Evolutionary conservation across 2,888 invertebrate genomes (phyloP).

Genomic region (Drosophila maculinotata): DNA sequence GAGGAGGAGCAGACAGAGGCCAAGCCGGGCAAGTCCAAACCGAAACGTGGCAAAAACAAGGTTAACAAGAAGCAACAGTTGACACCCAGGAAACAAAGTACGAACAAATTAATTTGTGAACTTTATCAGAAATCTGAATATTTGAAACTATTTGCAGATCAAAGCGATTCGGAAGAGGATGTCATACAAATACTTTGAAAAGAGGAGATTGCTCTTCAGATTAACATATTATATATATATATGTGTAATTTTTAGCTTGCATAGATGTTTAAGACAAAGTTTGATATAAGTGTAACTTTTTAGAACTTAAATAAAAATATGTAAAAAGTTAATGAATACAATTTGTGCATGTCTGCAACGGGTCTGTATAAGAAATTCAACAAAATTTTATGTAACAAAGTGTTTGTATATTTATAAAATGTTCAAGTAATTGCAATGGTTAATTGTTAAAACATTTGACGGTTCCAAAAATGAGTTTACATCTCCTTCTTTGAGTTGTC

Average conservation of each 20-base stretch:
- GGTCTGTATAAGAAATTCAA: too few species aligned
- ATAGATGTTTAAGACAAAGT: constrained; percentile 14
- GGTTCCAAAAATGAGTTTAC: constrained; percentile 30
- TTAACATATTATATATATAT: neutral
- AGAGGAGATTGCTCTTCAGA: too few species aligned
- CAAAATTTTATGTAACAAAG: too few species aligned
- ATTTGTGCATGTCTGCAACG: too few species aligned
- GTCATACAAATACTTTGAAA: constrained; percentile 36
- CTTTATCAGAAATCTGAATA: constrained; percentile 1
- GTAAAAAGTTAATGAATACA: neutral
- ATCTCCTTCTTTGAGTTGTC: neutral
- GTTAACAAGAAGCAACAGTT: constrained; percentile 38
- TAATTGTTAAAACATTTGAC: constrained; percentile 22
- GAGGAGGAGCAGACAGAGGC: constrained; percentile 3
- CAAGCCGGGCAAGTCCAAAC: constrained; percentile 34
- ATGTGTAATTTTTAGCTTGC: neutral
- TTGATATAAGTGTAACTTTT: constrained; percentile 4
- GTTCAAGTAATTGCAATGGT: neutral
- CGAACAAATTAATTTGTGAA: neutral
- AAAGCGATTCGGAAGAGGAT: constrained; percentile 69
- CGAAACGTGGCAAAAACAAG: constrained; percentile 39
- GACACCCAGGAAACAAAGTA: constrained; percentile 19
- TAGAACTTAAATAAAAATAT: neutral
- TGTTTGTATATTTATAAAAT: neutral
- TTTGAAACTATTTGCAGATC: constrained; percentile 44